Evolutionary conservation across 1,140 invertebrate genomes (phyloP), one percentile per base, ranked within the genome.

Genomic region (Bombus difficillimus): DNA sequence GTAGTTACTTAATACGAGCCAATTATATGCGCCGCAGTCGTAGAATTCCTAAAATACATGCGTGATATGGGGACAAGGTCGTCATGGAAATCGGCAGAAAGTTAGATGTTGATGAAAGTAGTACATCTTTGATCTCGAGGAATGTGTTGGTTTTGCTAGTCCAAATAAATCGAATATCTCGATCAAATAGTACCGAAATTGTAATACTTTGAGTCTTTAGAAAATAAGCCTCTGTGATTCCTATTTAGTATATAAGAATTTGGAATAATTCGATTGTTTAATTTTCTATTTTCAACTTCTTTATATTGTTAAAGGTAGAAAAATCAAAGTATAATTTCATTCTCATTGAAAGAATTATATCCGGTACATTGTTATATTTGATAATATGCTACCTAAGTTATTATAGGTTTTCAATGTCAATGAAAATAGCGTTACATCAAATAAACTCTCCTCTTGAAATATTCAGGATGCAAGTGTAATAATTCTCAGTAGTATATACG

Each of bases 11-110:
- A 71, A 79, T 32, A 47, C 39, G 34, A 47, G 66, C 66, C 59
- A 76, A 39, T 84, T 79, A 62, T 72, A 73, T 39, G 34, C 71
- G 57, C 43, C 53, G 37, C 72, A 39, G 59, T 66, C n/a, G 59
- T 64, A 39, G 41, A 59, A n/a, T 71, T 62, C 83, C 57, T 12
- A 59, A 85, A 85, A 85, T 85, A 85, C 53, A 80, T 39, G 68
- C 15, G 68, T 80, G 83, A 85, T 80, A 85, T 18, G 68, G 25
- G 77, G 76, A 80, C 83, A 85, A 85, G 83, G 83, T 85, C 83
- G 53, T 62, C 53, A 72, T 80, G 83, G 76, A 43, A 59, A 80
- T 80, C 68, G 28, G 22, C 25, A 22, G n/a, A 34, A 32, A 41
- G 18, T 15, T n/a, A 41, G 28, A 37, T 69, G 18, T 8, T 15